phyloP scores from a whole-genome alignment of 2,888 invertebrate species.

The Dynastes tityus region DNA sequence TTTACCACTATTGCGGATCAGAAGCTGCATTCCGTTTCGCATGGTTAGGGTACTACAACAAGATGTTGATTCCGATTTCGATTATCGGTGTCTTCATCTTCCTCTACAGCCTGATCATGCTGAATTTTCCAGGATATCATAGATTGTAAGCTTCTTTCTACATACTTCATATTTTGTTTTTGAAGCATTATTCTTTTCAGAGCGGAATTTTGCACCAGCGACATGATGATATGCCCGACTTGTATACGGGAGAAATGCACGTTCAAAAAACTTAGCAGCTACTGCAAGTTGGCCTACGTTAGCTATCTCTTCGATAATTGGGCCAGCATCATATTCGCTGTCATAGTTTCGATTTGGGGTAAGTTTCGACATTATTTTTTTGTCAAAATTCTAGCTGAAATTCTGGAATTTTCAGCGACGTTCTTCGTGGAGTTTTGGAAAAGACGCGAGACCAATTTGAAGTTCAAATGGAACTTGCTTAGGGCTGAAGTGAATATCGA shows the following conservation, averaged over 20 bases:
- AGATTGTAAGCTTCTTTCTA: slow-evolving; percentile 51
- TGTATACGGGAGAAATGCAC: slow-evolving; percentile 72
- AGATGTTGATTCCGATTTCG: slow-evolving; percentile 71
- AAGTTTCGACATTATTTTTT: slow-evolving; percentile 48
- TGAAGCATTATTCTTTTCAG: slow-evolving; percentile 55
- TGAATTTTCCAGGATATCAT: slow-evolving; percentile 36
- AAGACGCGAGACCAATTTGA: slow-evolving; percentile 59
- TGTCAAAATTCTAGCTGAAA: slow-evolving; percentile 3
- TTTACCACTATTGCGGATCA: slow-evolving; percentile 74
- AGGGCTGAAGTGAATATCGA: slow-evolving; percentile 36
- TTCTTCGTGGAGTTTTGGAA: slow-evolving; percentile 62
- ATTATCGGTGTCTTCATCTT: slow-evolving; percentile 70
- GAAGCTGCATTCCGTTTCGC: slow-evolving; percentile 74
- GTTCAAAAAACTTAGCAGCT: slow-evolving; percentile 71
- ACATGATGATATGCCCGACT: slow-evolving; percentile 74
- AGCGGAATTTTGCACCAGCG: slow-evolving; percentile 61
- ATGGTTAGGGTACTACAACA: slow-evolving; percentile 74
- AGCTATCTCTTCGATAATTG: slow-evolving; percentile 67
- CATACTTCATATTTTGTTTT: no score
- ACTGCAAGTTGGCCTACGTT: slow-evolving; percentile 72
- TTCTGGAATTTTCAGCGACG: slow-evolving; percentile 53
- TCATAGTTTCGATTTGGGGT: slow-evolving; percentile 68
- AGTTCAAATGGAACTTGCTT: slow-evolving; percentile 64
- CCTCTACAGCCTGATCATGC: slow-evolving; percentile 66
- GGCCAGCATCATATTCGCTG: slow-evolving; percentile 61